These are phyloP conservation scores for Achatina immaculata DNA, from an alignment of 1,140 invertebrate species.

Conservation along the genomic window DNA sequence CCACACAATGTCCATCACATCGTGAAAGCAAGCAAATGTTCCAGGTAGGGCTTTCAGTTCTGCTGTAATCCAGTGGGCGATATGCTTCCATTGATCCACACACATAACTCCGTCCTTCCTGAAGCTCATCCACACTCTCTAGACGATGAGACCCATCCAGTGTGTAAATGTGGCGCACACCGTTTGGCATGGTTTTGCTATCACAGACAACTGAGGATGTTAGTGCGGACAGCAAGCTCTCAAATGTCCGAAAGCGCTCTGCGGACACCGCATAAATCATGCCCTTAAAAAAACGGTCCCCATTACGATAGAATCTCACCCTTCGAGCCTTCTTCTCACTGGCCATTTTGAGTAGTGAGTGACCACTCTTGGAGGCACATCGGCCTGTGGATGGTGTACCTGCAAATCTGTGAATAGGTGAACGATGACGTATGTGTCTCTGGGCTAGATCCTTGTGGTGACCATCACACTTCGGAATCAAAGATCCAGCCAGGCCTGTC, in stretches of 20 bases:
- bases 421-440: not conserved
- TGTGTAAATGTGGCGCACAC: constrained; percentile 89
- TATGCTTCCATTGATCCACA: constrained; percentile 91
- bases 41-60: constrained; percentile 57
- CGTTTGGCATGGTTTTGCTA: constrained; percentile 80
- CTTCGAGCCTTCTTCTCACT: constrained; percentile 82
- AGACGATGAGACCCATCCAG: constrained; percentile 81
- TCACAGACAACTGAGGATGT: constrained; percentile 75
- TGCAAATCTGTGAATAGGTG: not conserved
- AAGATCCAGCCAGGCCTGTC: not conserved
- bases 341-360: constrained; percentile 63
- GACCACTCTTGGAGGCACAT: constrained; percentile 41
- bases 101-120: constrained; percentile 92
- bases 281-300: constrained; percentile 93
- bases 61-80: constrained; percentile 87
- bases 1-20: not conserved
- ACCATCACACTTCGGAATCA: not conserved
- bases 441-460: not conserved
- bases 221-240: constrained; percentile 89
- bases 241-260: constrained; percentile 87
- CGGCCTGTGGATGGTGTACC: not conserved
- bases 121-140: constrained; percentile 82
- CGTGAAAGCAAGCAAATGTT: constrained; percentile 49
- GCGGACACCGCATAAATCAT: constrained; percentile 91
- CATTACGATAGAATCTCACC: constrained; percentile 94